Evolutionary conservation across 2,797 vertebrate genomes (phyloP).

Genomic region (Chelon labrosus): DNA sequence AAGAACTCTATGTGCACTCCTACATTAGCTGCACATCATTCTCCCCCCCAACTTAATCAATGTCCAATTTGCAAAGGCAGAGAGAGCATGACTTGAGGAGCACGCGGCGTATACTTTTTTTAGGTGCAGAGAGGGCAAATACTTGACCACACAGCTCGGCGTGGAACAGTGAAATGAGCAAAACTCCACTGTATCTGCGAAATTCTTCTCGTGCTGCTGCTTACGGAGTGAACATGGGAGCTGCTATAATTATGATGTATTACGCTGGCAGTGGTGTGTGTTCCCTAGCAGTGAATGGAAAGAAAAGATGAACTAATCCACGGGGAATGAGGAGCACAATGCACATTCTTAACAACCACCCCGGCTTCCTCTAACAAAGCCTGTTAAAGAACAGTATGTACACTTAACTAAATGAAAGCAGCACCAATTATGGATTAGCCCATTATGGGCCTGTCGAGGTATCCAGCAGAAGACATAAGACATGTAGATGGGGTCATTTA

Average conservation of each 20-base stretch:
- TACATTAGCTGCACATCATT: slow-evolving; percentile 59
- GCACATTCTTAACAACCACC: slow-evolving; percentile 43
- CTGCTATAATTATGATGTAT: slow-evolving; percentile 59
- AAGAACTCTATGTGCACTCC: slow-evolving; percentile 56
- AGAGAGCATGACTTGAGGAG: slow-evolving; percentile 53
- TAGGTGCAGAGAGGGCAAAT: slow-evolving; percentile 13
- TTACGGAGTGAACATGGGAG: slow-evolving; percentile 32
- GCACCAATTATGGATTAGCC: slow-evolving; percentile 46
- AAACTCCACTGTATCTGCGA: slow-evolving; percentile 40
- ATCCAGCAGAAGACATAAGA: slow-evolving; percentile 8
- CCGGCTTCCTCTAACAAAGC: slow-evolving; percentile 30
- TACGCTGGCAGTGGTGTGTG: slow-evolving; percentile 27
- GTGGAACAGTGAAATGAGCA: slow-evolving; percentile 37
- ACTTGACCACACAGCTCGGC: slow-evolving; percentile 36
- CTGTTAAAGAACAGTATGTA: slow-evolving; percentile 31
- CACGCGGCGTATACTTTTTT: slow-evolving; percentile 32
- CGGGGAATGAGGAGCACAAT: slow-evolving; percentile 35
- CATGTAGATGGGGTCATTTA: background rate
- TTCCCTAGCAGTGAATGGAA: slow-evolving; percentile 36
- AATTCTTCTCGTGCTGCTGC: slow-evolving; percentile 35
- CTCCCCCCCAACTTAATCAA: slow-evolving; percentile 70
- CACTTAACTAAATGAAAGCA: slow-evolving; percentile 58
- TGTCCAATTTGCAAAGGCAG: slow-evolving; percentile 66
- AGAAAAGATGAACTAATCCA: slow-evolving; percentile 46
- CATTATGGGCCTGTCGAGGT: slow-evolving; percentile 29